A percentile compares a stretch with the other conserved stretches of the same genome.
Evolutionary conservation across 2,888 invertebrate genomes (phyloP).

Genomic region (Phragmatobia fuliginosa): DNA sequence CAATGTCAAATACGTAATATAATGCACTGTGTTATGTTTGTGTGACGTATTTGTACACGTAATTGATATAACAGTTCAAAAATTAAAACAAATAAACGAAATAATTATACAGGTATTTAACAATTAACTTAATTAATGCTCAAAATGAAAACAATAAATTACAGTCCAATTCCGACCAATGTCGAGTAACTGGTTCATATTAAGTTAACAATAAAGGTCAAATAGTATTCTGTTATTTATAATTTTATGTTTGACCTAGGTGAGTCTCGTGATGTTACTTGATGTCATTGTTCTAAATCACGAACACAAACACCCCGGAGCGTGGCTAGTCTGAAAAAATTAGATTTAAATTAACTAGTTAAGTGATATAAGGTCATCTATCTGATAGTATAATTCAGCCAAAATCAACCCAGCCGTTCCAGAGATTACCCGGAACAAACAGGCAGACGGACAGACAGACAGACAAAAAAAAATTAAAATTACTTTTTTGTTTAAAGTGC

Average conservation of each 20-base stretch:
- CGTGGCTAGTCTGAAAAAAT: too few species aligned
- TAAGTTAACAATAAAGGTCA: background rate
- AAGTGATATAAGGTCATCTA: too few species aligned
- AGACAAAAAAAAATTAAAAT: too few species aligned
- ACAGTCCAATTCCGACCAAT: background rate
- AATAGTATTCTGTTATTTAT: background rate
- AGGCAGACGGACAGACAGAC: too few species aligned
- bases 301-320: too few species aligned
- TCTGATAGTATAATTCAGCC: too few species aligned
- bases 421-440: too few species aligned
- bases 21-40: background rate
- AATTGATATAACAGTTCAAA: background rate
- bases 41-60: background rate
- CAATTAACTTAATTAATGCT: background rate
- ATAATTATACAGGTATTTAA: background rate
- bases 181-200: background rate
- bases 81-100: background rate
- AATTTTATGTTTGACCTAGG: background rate
- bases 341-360: too few species aligned
- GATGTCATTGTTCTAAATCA: too few species aligned
- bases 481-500: too few species aligned
- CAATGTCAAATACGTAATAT: slow-evolving; percentile 2
- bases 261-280: too few species aligned
- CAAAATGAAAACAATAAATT: background rate
- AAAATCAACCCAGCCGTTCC: too few species aligned